These are phyloP conservation scores for Hippoglossus hippoglossus DNA, from an alignment of 2,797 vertebrate species.

Conservation along the genomic window DNA sequence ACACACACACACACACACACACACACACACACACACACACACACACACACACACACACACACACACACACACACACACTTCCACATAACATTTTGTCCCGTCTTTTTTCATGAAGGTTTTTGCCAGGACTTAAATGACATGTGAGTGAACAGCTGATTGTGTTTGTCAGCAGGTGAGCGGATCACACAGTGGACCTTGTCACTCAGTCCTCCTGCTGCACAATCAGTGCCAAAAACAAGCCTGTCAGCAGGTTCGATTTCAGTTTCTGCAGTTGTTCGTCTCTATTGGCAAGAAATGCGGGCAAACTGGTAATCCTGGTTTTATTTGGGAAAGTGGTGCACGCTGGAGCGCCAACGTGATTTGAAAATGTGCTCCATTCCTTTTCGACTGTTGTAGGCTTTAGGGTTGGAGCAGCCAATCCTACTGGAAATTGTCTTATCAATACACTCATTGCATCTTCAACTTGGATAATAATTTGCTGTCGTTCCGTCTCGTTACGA, in stretches of 20 bases:
- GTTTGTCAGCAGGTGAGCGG: slow-evolving; percentile 21
- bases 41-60: not conserved
- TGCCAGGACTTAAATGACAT: slow-evolving; percentile 12
- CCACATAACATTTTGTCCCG: not conserved
- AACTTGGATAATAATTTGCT: slow-evolving; percentile 52
- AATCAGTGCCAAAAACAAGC: slow-evolving; percentile 24
- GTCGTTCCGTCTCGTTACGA: not conserved
- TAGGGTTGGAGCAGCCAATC: not conserved
- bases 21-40: not conserved
- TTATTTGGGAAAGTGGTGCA: slow-evolving; percentile 34
- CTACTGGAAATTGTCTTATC: slow-evolving; percentile 30
- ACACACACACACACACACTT: slow-evolving; percentile 5
- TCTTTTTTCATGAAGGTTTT: slow-evolving; percentile 22
- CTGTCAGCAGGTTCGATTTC: slow-evolving; percentile 48
- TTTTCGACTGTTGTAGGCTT: slow-evolving; percentile 4
- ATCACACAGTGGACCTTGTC: slow-evolving; percentile 27
- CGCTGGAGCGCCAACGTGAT: slow-evolving; percentile 5
- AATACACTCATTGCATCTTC: slow-evolving; percentile 1
- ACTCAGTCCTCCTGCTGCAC: slow-evolving; percentile 20
- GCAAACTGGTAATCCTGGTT: slow-evolving; percentile 74
- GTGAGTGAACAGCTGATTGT: not conserved
- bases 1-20: not conserved
- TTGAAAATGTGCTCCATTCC: slow-evolving; percentile 19
- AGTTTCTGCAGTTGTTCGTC: slow-evolving; percentile 34
- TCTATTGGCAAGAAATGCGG: slow-evolving; percentile 50